Percentiles rank a stretch among this genome's conserved stretches.
Conservation (phyloP, 2,113 vertebrate species). For the Pantherophis guttatus region DNA sequence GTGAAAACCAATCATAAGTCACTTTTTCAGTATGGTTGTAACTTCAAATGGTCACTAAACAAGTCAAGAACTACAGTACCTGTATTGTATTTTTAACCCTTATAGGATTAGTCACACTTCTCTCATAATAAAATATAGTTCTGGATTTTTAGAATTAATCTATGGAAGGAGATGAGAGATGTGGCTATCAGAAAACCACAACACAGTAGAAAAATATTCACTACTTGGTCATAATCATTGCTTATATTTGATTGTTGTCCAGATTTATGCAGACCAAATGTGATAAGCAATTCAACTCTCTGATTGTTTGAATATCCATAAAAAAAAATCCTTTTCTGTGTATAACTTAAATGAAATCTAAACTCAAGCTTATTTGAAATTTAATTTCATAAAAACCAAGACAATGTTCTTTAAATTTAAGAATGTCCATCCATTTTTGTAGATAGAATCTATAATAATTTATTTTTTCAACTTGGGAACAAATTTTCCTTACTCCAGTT, state of each 20-base stretch:
- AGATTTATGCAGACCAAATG: background rate
- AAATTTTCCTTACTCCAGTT: background rate
- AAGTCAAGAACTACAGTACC: background rate
- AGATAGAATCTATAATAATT: background rate
- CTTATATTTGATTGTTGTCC: background rate
- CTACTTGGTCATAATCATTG: background rate
- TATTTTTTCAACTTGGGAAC: background rate
- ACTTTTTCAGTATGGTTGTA: background rate
- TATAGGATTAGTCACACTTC: background rate
- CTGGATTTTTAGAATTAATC: background rate
- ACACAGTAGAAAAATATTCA: background rate
- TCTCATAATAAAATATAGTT: background rate
- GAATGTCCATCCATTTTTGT: background rate
- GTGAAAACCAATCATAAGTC: background rate
- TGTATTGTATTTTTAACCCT: background rate
- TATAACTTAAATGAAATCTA: background rate
- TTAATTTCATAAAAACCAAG: background rate
- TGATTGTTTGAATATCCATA: background rate
- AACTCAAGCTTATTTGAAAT: background rate
- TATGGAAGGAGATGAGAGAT: background rate
- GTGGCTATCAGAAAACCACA: background rate
- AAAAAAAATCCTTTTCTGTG: background rate
- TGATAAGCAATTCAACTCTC: background rate
- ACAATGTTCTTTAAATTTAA: background rate
- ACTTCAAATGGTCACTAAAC: background rate